Conservation (phyloP, 2,888 invertebrate genomes). For the Chromoteleia sp. region DNA sequence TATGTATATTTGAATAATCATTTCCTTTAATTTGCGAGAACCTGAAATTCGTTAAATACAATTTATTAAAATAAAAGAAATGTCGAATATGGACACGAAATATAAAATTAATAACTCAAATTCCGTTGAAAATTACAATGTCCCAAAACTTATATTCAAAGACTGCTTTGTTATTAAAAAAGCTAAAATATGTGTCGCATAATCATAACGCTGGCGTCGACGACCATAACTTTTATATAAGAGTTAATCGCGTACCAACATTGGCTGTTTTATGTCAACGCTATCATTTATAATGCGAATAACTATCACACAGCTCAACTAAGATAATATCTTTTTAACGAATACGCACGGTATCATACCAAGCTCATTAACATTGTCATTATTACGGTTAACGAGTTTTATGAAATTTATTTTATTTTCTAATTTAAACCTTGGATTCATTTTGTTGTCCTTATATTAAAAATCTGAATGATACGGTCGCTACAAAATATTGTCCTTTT, state of each 20-base stretch:
- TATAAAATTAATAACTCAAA: neutral
- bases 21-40: no score
- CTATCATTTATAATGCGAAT: constrained; percentile 57
- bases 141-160: constrained; percentile 3
- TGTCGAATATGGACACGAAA: neutral
- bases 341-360: constrained; percentile 43
- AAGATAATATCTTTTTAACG: constrained; percentile 64
- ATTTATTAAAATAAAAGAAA: neutral
- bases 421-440: constrained; percentile 39
- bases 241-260: constrained; percentile 50
- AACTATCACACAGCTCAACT: constrained; percentile 42
- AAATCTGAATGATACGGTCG: constrained; percentile 3
- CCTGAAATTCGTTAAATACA: no score
- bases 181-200: constrained; percentile 19
- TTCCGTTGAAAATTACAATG: neutral
- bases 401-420: constrained; percentile 56
- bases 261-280: constrained; percentile 57
- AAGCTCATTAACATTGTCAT: constrained; percentile 61
- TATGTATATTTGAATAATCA: no score
- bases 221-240: constrained; percentile 49
- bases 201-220: constrained; percentile 26
- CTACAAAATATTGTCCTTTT: constrained; percentile 12
- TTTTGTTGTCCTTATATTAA: constrained; percentile 36
- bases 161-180: constrained; percentile 30
- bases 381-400: constrained; percentile 60